A percentile compares a stretch with the other conserved stretches of the same genome.
Conservation (phyloP, 2,113 vertebrate species). For the western clawed frog (Xenopus tropicalis) region UCB_Xtro_10.0 CM004443.2:66961001-66961500, state of each 20-base stretch:
- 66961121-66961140: not conserved
- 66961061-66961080: too few relatives aligned
- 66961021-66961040: too few relatives aligned
- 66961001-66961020: too few relatives aligned
- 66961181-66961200: too few relatives aligned
- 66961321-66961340: constrained; percentile 63
- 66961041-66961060: too few relatives aligned
- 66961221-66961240: not conserved
- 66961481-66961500: constrained; percentile 79
- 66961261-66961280: constrained; percentile 1
- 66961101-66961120: too few relatives aligned
- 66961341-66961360: constrained; percentile 55
- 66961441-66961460: constrained; percentile 80
- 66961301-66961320: constrained; percentile 61
- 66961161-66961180: not conserved
- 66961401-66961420: constrained; percentile 72
- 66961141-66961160: not conserved
- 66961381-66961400: constrained; percentile 74
- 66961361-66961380: constrained; percentile 57
- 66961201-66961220: not conserved
- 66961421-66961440: constrained; percentile 71
- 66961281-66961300: constrained; percentile 57
- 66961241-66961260: not conserved
- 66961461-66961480: constrained; percentile 77
- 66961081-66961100: too few relatives aligned